A percentile compares a stretch with the other conserved stretches of the same genome.
Conservation (phyloP, 2,113 vertebrate species). For the Trinectes maculatus region DNA sequence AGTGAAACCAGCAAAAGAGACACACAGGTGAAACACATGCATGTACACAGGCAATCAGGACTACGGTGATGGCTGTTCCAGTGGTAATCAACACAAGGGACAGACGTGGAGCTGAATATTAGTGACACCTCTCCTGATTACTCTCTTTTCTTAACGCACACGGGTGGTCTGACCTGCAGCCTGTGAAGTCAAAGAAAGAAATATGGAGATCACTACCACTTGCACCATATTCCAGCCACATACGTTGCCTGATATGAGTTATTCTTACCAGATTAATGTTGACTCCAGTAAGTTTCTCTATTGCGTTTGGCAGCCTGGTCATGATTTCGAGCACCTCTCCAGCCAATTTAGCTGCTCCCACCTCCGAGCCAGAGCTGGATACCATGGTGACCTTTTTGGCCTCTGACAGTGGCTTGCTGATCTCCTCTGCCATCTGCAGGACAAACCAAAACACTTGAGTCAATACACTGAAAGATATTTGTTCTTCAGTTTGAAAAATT, state of each 20-base stretch:
- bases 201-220: neutral
- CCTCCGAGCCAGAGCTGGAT: slow-evolving; percentile 85
- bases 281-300: slow-evolving; percentile 91
- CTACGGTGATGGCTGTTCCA: slow-evolving; percentile 3
- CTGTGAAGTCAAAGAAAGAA: slow-evolving; percentile 45
- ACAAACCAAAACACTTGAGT: neutral
- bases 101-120: slow-evolving; percentile 16
- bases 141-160: slow-evolving; percentile 48
- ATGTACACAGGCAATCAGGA: slow-evolving; percentile 35
- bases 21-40: slow-evolving; percentile 41
- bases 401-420: slow-evolving; percentile 85
- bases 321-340: slow-evolving; percentile 92
- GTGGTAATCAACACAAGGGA: slow-evolving; percentile 44
- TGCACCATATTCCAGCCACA: neutral
- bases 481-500: neutral
- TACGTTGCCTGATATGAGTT: too few relatives aligned
- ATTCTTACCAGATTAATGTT: slow-evolving; percentile 84
- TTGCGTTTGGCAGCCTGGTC: slow-evolving; percentile 80
- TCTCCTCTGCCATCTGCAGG: slow-evolving; percentile 88
- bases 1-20: neutral
- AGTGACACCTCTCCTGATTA: slow-evolving; percentile 6
- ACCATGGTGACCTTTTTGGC: slow-evolving; percentile 90
- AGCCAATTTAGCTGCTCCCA: slow-evolving; percentile 89
- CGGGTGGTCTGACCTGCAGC: slow-evolving; percentile 20
- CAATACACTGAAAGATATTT: neutral